Conservation (phyloP, 2,113 vertebrate species). For the Saccopteryx leptura region DNA sequence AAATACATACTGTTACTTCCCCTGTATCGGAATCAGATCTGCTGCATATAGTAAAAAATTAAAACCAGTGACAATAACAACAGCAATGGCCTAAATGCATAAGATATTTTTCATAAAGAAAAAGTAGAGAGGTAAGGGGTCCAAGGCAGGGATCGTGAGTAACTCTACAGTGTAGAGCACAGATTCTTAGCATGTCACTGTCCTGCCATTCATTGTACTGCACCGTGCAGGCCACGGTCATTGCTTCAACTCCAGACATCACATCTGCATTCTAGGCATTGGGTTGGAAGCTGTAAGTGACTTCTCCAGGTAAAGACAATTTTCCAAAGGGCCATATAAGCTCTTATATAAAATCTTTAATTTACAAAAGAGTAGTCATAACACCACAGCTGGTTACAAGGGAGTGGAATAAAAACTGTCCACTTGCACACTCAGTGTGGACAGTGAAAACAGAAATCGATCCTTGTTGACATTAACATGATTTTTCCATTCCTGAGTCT, state of each 20-base stretch:
- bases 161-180: background rate
- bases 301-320: background rate
- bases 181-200: background rate
- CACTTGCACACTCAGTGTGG: background rate
- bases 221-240: background rate
- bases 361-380: background rate
- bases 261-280: background rate
- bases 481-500: background rate
- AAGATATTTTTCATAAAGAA: background rate
- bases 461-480: background rate
- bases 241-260: background rate
- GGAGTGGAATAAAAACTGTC: background rate
- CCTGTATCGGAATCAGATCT: background rate
- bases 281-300: background rate
- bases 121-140: background rate
- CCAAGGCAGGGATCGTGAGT: too few species aligned
- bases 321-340: background rate
- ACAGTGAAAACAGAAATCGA: background rate
- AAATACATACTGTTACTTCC: background rate
- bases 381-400: background rate
- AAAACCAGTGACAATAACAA: background rate
- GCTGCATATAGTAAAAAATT: background rate
- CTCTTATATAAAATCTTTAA: background rate
- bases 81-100: background rate
- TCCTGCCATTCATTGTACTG: background rate